Conservation (phyloP, 92 coral and sea anemone genomes). For the Porites cylindrica region DNA sequence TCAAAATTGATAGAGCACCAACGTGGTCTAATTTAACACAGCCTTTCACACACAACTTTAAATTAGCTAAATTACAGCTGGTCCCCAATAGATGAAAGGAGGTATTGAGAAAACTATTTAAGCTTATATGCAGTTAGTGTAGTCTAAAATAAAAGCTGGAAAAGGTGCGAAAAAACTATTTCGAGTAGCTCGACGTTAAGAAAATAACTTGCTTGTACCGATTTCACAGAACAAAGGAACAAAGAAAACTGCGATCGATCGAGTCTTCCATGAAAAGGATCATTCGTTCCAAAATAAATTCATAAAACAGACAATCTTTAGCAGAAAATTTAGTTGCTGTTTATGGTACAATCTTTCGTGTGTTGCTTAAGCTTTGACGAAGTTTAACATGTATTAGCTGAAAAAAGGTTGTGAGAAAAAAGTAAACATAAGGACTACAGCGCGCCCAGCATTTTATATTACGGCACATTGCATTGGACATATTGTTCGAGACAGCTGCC, state of each 20-base stretch:
- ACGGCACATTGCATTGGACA: too few species aligned
- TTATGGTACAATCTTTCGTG: background rate
- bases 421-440: background rate
- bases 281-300: background rate
- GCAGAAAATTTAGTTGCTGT: background rate
- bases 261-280: background rate
- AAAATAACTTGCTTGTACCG: background rate
- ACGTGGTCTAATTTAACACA: background rate
- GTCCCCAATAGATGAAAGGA: background rate
- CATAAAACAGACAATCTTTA: background rate
- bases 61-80: background rate
- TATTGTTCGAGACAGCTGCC: constrained; percentile 1
- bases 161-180: background rate
- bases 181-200: background rate
- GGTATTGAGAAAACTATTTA: background rate
- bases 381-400: background rate
- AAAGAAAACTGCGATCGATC: background rate
- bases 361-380: background rate
- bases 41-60: background rate
- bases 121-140: too few species aligned
- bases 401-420: background rate
- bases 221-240: background rate
- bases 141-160: background rate
- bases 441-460: too few species aligned
- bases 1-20: background rate